Percentiles rank a stretch among this genome's conserved stretches.
Evolutionary conservation across 64 coral and sea anemone species (phyloP).

Genomic region (Dendrophyllia cribrosa): DNA sequence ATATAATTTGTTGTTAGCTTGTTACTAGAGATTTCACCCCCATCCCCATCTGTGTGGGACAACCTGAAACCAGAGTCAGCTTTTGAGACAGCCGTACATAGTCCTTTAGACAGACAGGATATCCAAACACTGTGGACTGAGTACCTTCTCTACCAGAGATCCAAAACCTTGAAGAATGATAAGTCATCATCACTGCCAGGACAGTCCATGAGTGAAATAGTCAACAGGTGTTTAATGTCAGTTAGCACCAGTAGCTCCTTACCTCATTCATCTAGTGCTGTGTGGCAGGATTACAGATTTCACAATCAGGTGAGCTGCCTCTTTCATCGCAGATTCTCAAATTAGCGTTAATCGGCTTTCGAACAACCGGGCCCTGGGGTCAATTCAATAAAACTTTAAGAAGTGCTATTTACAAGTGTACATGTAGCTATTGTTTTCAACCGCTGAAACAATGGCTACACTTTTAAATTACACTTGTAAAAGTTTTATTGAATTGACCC

Average conservation of each 20-base stretch:
- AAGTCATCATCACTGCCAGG: constrained; percentile 2
- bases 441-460: too few relatives aligned
- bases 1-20: constrained; percentile 48
- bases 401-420: too few relatives aligned
- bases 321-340: too few relatives aligned
- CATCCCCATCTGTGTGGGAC: constrained; percentile 10
- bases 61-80: constrained; percentile 36
- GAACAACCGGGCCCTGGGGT: too few relatives aligned
- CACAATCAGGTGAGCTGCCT: constrained; percentile 81
- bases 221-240: constrained; percentile 84
- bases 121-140: constrained; percentile 84
- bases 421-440: too few relatives aligned
- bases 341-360: too few relatives aligned
- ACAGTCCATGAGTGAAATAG: constrained; percentile 75
- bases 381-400: too few relatives aligned
- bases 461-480: too few relatives aligned
- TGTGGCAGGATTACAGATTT: constrained; percentile 94
- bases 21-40: constrained; percentile 77
- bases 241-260: constrained; percentile 67
- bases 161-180: constrained; percentile 11
- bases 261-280: constrained; percentile 61
- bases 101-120: constrained; percentile 66
- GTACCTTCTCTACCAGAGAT: constrained; percentile 89
- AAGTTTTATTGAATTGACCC: too few relatives aligned
- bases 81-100: constrained; percentile 95